These are phyloP conservation scores for Ceratothoa steindachneri DNA, from an alignment of 2,888 invertebrate genomes.

Conservation along the genomic window DNA sequence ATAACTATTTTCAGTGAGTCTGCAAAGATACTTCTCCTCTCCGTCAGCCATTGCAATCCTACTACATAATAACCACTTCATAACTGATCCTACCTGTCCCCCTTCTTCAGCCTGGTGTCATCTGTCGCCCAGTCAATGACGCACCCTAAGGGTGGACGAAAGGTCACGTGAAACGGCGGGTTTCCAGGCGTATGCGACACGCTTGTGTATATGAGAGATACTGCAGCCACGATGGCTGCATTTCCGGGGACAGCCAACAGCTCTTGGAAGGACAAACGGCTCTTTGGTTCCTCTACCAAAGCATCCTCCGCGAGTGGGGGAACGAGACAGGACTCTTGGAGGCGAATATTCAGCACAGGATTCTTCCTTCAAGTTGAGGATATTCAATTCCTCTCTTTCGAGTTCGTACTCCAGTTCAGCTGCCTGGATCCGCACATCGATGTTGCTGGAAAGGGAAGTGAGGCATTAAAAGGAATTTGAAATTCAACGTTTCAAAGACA, in stretches of 20 bases:
- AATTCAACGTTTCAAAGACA: too few relatives aligned
- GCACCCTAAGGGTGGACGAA: slow-evolving; percentile 58
- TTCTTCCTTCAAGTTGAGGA: slow-evolving; percentile 78
- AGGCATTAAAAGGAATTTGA: background rate
- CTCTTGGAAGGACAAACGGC: background rate
- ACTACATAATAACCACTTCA: too few relatives aligned
- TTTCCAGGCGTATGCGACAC: slow-evolving; percentile 39
- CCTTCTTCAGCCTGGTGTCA: slow-evolving; percentile 67
- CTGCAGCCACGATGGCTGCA: slow-evolving; percentile 19
- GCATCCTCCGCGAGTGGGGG: slow-evolving; percentile 53
- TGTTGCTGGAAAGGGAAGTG: slow-evolving; percentile 64
- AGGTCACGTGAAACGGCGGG: slow-evolving; percentile 40
- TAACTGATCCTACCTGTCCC: slow-evolving; percentile 76
- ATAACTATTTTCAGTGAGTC: too few relatives aligned
- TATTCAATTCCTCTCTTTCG: slow-evolving; percentile 80
- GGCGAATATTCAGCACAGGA: slow-evolving; percentile 71
- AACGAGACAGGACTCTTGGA: slow-evolving; percentile 61
- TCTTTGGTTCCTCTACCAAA: background rate
- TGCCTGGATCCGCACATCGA: slow-evolving; percentile 81
- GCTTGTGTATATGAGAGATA: slow-evolving; percentile 24
- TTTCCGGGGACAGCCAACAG: slow-evolving; percentile 5
- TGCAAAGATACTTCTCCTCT: too few relatives aligned
- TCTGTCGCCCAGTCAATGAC: slow-evolving; percentile 77
- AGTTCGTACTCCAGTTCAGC: slow-evolving; percentile 84
- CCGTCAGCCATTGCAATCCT: too few relatives aligned